A percentile compares a stretch with the other conserved stretches of the same genome.
These are phyloP conservation scores for Brachionus calyciflorus DNA, from an alignment of 1,140 invertebrate species.

Conservation along the genomic window DNA sequence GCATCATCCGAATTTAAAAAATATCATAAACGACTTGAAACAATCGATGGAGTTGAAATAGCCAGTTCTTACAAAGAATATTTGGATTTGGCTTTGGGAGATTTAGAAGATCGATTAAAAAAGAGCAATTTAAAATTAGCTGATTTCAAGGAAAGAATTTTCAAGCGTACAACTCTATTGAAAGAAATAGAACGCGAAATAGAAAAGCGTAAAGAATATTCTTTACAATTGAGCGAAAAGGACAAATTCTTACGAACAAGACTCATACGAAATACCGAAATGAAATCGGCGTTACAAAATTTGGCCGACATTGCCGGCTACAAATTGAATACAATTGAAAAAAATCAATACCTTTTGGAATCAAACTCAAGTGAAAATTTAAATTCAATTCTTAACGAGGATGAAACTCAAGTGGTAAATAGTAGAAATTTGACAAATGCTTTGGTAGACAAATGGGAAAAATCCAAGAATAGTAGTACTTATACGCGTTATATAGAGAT, in stretches of 20 bases:
- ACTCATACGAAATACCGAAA: conserved; percentile 39
- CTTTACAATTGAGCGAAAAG: conserved; percentile 33
- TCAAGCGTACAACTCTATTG: neutral
- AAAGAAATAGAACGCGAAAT: conserved; percentile 35
- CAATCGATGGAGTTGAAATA: conserved; percentile 43
- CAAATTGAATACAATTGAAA: conserved; percentile 32
- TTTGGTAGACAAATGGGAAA: conserved; percentile 37
- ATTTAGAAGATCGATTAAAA: conserved; percentile 33
- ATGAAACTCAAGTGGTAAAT: conserved; percentile 20
- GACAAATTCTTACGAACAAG: conserved; percentile 31
- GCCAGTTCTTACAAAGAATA: conserved; percentile 43
- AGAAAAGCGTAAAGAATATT: conserved; percentile 29
- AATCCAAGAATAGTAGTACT: conserved; percentile 26
- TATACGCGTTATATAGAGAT: conserved; percentile 43
- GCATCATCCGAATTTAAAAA: neutral
- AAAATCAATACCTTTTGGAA: neutral
- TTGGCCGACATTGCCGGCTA: conserved; percentile 44
- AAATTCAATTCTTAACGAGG: conserved; percentile 14
- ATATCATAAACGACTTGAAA: conserved; percentile 35
- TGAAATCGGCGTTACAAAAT: conserved; percentile 43
- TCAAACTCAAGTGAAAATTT: neutral
- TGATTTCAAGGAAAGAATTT: conserved; percentile 30
- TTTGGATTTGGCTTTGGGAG: conserved; percentile 15
- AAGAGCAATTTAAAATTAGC: conserved; percentile 30
- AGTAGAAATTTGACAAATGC: conserved; percentile 45